Base-by-base conservation (phyloP, 2,797 vertebrate genomes). In the Chaenodraco wilsoni region DNA sequence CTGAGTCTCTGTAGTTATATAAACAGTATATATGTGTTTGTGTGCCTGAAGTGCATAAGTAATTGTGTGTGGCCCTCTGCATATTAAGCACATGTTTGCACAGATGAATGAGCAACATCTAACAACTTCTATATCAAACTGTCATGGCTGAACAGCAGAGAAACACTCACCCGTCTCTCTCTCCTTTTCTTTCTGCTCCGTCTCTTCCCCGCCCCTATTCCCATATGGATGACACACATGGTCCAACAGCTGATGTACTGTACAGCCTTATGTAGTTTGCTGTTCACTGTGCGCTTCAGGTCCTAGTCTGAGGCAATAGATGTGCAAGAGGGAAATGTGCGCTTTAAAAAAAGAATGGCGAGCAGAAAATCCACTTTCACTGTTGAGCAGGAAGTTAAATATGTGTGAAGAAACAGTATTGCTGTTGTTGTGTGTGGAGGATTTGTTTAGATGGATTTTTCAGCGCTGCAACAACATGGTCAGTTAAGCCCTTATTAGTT, bases 231-330 rank as follows among this genome's bases (percentile, higher is more conserved):
- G 59, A 64, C 63, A 59, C 73, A 81, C 79, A 72, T 67, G 71
- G 66, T 65, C 67, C 74, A 70, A 60, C 76, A 82, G 78, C 77
- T 80, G 79, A 85, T 81, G 60, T 71, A 56, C 76, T 78, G 64
- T 45, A 69, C 65, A 41, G 57, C 63, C 37, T 76, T 71, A 65
- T 58, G 66, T 72, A 54, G 69, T 80, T 72, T 65, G 63, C 56
- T 77, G 59, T 64, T 79, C 52, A 72, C 59, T 69, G 5, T 55
- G 54, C 13, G 16, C 59, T 64, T 72, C 44, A 65, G 69, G 70
- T 68, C 17, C 17, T 63, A 66, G 56, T 75, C 61, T 45, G 58
- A 80, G 73, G 68, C 51, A 57, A 61, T 15, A 12, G 31, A 55
- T 67, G 73, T 51, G 65, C 55, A 66, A 64, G 49, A 49, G 50